These are phyloP conservation scores for Drosophila prolongata DNA, from an alignment of 2,888 invertebrate species.

Conservation along the genomic window DNA sequence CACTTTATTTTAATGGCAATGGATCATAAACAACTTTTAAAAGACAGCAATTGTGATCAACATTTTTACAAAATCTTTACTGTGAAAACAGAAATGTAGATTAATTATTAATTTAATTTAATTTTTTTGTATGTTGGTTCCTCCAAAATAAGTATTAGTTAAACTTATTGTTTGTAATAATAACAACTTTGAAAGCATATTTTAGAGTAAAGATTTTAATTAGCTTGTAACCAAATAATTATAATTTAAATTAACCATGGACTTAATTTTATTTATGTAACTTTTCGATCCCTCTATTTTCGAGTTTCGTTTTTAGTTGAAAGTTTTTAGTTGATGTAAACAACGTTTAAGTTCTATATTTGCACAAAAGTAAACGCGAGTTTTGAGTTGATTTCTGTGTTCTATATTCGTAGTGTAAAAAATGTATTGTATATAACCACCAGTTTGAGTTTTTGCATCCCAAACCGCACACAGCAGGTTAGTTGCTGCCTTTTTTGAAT, in stretches of 20 bases:
- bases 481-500: conserved; percentile 27
- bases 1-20: not conserved
- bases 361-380: conserved; percentile 15
- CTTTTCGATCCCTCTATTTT: not conserved
- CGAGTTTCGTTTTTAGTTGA: conserved; percentile 4
- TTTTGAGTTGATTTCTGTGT: conserved; percentile 24
- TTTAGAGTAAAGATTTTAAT: not conserved
- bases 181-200: conserved; percentile 2
- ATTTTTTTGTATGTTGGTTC: no score
- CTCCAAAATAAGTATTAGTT: not conserved
- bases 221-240: conserved; percentile 12
- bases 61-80: no score
- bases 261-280: not conserved
- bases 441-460: conserved; percentile 35
- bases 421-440: conserved; percentile 33
- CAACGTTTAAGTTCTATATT: not conserved
- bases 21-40: not conserved
- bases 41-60: no score
- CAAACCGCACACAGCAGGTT: conserved; percentile 30
- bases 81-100: no score
- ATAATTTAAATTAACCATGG: not conserved
- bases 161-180: not conserved
- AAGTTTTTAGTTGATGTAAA: conserved; percentile 5
- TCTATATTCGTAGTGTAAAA: conserved; percentile 16
- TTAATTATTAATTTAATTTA: no score